Base-by-base conservation (phyloP, 1,140 invertebrate genomes). In the Venturia canescens region DNA sequence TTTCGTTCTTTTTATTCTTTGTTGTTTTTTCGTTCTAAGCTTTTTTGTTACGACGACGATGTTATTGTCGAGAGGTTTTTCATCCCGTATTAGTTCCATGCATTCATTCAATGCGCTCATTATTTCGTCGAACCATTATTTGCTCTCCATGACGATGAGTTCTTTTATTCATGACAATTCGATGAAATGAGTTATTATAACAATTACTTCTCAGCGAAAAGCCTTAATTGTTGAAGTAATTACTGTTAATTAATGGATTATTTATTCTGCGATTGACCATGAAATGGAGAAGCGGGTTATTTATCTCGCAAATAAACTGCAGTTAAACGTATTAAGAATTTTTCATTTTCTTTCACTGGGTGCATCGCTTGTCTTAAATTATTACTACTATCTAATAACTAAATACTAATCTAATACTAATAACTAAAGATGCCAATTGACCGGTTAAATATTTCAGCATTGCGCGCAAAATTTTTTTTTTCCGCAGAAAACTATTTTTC, bases 41-140 rank as follows among this genome's bases (percentile, higher is more conserved):
- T 15, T n/a, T n/a, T n/a, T 23, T 31, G 29, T 74, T 53, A 72
- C 31, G 23, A n/a, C 50, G 38, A 4, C 4, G 29, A 69, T 34
- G 13, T 15, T 70, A 63, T 74, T 74, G 29, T 48, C 27, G 31
- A 26, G 31, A 21, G 71, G n/a, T 57, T 1, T 26, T 26, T 57
- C 44, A 48, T 23, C 1, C n/a, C 44, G 2, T 11, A 31, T 74
- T 74, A 74, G 48, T 57, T 57, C 26, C 71, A 76, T 63, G 53
- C 74, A 63, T 23, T 4, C 3, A 7, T 76, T 63, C 53, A 29
- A 60, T 76, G 53, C 53, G 31, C 15, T 60, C 0, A 63, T 9
- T 44, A 4, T 44, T 0, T 9, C 7, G 38, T 44, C 0, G n/a
- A n/a, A n/a, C 1, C 13, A 44, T 63, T 31, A 34, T 76, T 76